These are phyloP conservation scores for Peromyscus maniculatus DNA, from an alignment of 2,113 vertebrate genomes.

Conservation along the genomic window DNA sequence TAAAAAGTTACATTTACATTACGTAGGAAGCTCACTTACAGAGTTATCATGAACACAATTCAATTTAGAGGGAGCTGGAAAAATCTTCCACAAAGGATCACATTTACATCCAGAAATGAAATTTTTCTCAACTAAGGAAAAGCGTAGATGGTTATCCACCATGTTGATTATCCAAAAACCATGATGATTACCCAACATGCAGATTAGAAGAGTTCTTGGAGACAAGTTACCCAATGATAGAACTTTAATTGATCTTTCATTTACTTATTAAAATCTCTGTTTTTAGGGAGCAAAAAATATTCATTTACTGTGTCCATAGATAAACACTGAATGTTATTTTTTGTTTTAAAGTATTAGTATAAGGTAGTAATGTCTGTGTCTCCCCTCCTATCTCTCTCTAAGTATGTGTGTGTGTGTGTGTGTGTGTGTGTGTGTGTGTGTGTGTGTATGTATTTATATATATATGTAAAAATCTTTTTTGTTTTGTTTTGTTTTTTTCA, in stretches of 20 bases:
- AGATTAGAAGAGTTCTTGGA: background rate
- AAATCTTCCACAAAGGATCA: constrained; percentile 4
- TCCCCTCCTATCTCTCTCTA: no score
- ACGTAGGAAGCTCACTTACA: background rate
- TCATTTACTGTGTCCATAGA: background rate
- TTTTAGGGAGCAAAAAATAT: constrained; percentile 24
- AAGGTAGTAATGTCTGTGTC: background rate
- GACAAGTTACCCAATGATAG: background rate
- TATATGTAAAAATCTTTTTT: background rate
- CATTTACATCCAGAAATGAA: background rate
- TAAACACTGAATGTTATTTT: background rate
- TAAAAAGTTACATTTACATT: background rate
- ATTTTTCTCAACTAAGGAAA: background rate
- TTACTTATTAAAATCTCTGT: constrained; percentile 26
- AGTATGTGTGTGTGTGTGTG: no score
- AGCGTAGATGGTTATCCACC: background rate
- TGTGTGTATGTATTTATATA: background rate
- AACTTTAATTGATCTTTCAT: constrained; percentile 10
- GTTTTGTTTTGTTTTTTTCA: no score
- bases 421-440: no score
- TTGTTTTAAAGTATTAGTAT: constrained; percentile 10
- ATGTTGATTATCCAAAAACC: background rate
- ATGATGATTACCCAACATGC: background rate
- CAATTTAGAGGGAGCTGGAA: constrained; percentile 1
- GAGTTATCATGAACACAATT: background rate